Conservation (phyloP, 2,113 vertebrate genomes). For the Chloropsis hardwickii region DNA sequence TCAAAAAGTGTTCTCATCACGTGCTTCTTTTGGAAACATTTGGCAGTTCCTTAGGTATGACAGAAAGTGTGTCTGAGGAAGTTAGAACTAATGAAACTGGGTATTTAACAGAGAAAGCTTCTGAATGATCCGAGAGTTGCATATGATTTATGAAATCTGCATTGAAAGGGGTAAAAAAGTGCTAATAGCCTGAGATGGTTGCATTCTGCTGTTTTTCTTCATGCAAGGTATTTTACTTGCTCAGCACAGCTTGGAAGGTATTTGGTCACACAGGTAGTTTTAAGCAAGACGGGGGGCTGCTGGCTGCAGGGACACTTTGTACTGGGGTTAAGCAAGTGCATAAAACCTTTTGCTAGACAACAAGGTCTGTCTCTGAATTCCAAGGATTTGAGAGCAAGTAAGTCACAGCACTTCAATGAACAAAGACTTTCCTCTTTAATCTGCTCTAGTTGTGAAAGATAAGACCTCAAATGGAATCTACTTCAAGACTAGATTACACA, state of each 20-base stretch:
- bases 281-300: not conserved
- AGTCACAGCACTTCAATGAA: constrained; percentile 42
- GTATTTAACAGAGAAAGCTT: not conserved
- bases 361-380: constrained; percentile 15
- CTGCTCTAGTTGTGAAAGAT: constrained; percentile 42
- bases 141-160: not conserved
- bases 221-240: not conserved
- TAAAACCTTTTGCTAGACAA: not conserved
- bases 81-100: not conserved
- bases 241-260: not conserved
- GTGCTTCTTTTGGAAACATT: constrained; percentile 17
- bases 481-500: constrained; percentile 59
- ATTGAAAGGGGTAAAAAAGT: not conserved
- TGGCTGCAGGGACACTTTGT: not conserved
- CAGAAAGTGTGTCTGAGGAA: not conserved
- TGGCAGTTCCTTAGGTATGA: not conserved
- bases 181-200: not conserved
- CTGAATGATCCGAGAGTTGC: not conserved
- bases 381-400: constrained; percentile 35
- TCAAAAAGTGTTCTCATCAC: not conserved
- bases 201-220: not conserved
- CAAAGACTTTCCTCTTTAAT: constrained; percentile 58
- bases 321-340: not conserved
- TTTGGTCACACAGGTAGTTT: not conserved
- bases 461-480: constrained; percentile 55